Evolutionary conservation across 2,797 vertebrate genomes (phyloP), one percentile per base, ranked within the genome.

Genomic region (Gallirallus australis): DNA sequence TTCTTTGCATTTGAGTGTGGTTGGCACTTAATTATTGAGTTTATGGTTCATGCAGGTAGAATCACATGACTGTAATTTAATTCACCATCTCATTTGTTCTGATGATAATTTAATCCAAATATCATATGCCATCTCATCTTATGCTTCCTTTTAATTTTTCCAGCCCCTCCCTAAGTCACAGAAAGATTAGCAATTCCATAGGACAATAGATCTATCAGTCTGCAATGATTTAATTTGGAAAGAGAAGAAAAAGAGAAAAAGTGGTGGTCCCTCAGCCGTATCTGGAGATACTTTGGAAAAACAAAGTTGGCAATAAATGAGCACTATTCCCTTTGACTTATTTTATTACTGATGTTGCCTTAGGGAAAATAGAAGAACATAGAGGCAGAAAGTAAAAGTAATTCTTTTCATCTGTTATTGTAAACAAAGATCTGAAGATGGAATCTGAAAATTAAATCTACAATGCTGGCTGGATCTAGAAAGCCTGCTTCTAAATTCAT

Each of bases 331-430:
- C 72, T 92, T 93, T 77, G 89, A 85, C 42, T 86, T 30, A 27
- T 76, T 92, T 95, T 93, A 72, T 94, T 93, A 65, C 24, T 91
- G 27, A 30, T 90, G 37, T 66, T 93, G 52, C 95, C 71, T 75
- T 90, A 52, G 48, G 57, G 16, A 73, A 93, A 90, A 75, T 20
- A 94, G 35, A 83, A 50, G 12, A 63, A 79, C 72, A 92, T 56
- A 39, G 73, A 94, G 17, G 59, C 61, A 94, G 70, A 93, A 96
- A 89, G 71, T 82, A 80, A 93, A 94, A 94, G 81, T 89, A 90
- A 92, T 94, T 83, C 6, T 90, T 95, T 96, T 97, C 83, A 94
- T 94, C 83, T 97, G 88, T 85, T 93, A 76, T 71, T 92, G 69
- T 94, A 96, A 97, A 93, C 82, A 95, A 94, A 96, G 85, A 93